A percentile compares a stretch with the other conserved stretches of the same genome.
phyloP scores from a whole-genome alignment of 2,113 vertebrate genomes.

The Rhabdornis inornatus region DNA sequence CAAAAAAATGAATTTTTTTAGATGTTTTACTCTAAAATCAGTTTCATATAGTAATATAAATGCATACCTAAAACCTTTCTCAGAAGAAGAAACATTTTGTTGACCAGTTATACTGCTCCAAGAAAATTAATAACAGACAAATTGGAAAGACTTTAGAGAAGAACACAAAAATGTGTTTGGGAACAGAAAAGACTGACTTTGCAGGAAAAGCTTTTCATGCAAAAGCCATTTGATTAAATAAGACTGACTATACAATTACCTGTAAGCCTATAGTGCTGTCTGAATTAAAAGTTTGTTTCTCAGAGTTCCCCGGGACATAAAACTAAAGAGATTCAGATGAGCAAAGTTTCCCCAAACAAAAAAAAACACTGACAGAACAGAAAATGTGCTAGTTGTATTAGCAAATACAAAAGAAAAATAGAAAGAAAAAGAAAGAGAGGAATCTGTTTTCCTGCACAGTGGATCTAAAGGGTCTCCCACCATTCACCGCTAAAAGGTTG shows the following conservation, averaged over 20 bases:
- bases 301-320: not conserved
- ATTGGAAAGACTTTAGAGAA: slow-evolving; percentile 43
- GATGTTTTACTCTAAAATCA: not conserved
- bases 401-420: not conserved
- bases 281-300: not conserved
- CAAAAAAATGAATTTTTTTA: not conserved
- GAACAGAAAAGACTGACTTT: slow-evolving; percentile 10
- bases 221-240: not conserved
- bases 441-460: not conserved
- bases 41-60: slow-evolving; percentile 11
- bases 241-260: not conserved
- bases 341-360: not conserved
- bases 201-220: slow-evolving; percentile 2
- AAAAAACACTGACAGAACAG: not conserved
- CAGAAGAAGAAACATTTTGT: slow-evolving; percentile 16
- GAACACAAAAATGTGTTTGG: slow-evolving; percentile 7
- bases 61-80: not conserved
- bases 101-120: not conserved
- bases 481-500: not conserved
- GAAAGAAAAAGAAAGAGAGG: not conserved
- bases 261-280: not conserved
- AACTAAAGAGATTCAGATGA: not conserved
- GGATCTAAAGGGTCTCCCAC: not conserved
- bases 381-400: fast-evolving
- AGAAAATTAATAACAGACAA: slow-evolving; percentile 48